Base-by-base conservation (phyloP, 2,888 invertebrate genomes). In the Morpho deidamia region DNA sequence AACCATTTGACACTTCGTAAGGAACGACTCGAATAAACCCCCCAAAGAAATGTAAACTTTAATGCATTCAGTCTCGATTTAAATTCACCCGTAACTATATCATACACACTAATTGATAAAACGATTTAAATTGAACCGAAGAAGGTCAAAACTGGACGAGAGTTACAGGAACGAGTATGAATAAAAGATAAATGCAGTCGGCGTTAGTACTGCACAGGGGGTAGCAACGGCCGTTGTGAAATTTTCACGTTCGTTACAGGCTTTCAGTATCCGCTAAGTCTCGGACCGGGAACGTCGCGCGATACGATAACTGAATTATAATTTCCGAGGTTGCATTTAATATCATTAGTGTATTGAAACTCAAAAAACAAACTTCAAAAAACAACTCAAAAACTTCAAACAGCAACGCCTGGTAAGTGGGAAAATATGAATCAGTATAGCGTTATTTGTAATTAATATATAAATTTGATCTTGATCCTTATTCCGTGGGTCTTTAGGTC, bases 91-190 rank as follows among this genome's bases (percentile, higher is more conserved):
- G 42, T 8, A 14, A n/a, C n/a, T 12, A 1, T 7, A 35, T 4
- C 41, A 14, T 42, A 49, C 49, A 49, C 35, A 42, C 49, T 49
- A 67, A 70, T 66, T 68, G 63, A 65, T 63, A 69, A 69, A 68
- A 70, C 66, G 68, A 60, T 69, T 65, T 59, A 65, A 68, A 68
- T 68, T 65, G 65, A 68, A 65, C 61, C 64, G 64, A 68, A 71
- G 70, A 78, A 78, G 77, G 75, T 74, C 72, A 76, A 74, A 77
- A 72, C 64, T 67, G 69, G 67, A 58, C 68, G 70, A 69, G 70
- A 71, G 76, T 75, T 74, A 72, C 61, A 70, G 60, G 63, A 72
- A 73, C 69, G 66, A 59, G 60, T 54, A 48, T 60, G 61, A 54
- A 60, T 61, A 63, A 51, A 52, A 56, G 50, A 63, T 60, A 64